Percentiles rank a stretch among this genome's conserved stretches.
Evolutionary conservation across 2,888 invertebrate species (phyloP).

Genomic region (Tetranychus piercei): DNA sequence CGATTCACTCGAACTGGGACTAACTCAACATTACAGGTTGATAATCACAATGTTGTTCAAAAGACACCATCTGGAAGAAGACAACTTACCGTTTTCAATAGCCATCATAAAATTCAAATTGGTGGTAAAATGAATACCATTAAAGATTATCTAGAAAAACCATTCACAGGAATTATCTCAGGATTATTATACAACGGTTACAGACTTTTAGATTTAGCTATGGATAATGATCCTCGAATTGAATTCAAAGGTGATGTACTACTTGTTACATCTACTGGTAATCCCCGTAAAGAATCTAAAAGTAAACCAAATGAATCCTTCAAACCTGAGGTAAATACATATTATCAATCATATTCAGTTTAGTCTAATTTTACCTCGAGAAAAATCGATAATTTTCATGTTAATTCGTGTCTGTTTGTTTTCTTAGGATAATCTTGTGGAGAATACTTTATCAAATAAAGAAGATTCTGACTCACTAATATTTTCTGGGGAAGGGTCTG

Average conservation of each 20-base stretch:
- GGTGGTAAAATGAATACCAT: conserved; percentile 61
- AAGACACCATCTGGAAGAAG: conserved; percentile 59
- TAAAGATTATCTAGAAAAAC: conserved; percentile 49
- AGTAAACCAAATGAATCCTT: background rate
- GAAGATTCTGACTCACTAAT: background rate
- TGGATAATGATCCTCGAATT: conserved; percentile 58
- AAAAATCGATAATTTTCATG: too few species aligned
- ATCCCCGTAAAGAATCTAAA: background rate
- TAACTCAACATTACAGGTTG: conserved; percentile 73
- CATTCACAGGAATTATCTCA: conserved; percentile 70
- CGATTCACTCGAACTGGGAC: conserved; percentile 71
- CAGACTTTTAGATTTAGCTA: conserved; percentile 56
- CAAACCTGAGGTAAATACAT: background rate
- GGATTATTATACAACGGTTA: conserved; percentile 73
- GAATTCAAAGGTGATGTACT: conserved; percentile 65
- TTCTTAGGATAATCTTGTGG: background rate
- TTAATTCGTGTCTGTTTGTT: background rate
- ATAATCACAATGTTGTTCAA: conserved; percentile 47
- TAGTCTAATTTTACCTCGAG: too few species aligned
- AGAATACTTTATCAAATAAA: background rate
- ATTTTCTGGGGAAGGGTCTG: conserved; percentile 2
- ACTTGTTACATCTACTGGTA: conserved; percentile 29
- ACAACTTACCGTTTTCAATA: conserved; percentile 70
- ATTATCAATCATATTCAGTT: too few species aligned
- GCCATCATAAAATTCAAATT: conserved; percentile 67